These are phyloP conservation scores for Stegastes partitus DNA, from an alignment of 2,113 vertebrate genomes.

Conservation along the genomic window DNA sequence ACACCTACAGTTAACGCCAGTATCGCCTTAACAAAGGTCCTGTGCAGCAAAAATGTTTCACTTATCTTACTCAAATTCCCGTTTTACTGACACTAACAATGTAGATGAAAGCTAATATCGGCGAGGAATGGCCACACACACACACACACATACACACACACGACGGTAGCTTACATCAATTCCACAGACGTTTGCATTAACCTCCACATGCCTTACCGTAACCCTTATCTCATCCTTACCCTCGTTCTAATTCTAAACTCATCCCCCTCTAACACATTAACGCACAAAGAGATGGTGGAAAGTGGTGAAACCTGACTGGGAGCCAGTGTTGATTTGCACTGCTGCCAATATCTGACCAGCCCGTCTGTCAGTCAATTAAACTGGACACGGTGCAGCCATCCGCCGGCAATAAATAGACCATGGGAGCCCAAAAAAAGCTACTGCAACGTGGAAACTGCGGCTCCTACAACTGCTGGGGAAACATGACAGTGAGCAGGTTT, in stretches of 20 bases:
- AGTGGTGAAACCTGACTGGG: slow-evolving; percentile 48
- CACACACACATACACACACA: slow-evolving; percentile 6
- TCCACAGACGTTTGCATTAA: slow-evolving; percentile 22
- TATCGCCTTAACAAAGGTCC: slow-evolving; percentile 6
- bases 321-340: slow-evolving; percentile 57
- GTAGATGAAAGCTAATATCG: slow-evolving; percentile 22
- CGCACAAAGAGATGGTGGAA: slow-evolving; percentile 53
- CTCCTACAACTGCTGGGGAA: slow-evolving; percentile 27
- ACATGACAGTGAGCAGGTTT: background rate
- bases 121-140: slow-evolving; percentile 31
- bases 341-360: slow-evolving; percentile 41
- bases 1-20: background rate
- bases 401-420: slow-evolving; percentile 59
- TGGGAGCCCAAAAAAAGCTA: slow-evolving; percentile 26
- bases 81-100: slow-evolving; percentile 17
- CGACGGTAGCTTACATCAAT: background rate
- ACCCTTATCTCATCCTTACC: slow-evolving; percentile 36
- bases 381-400: slow-evolving; percentile 23
- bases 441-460: slow-evolving; percentile 39
- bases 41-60: slow-evolving; percentile 9
- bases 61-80: slow-evolving; percentile 20
- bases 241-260: slow-evolving; percentile 33
- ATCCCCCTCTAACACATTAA: slow-evolving; percentile 52
- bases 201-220: slow-evolving; percentile 9
- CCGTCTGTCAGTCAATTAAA: slow-evolving; percentile 34